These are phyloP conservation scores for Pinna nobilis DNA, from an alignment of 1,140 invertebrate genomes.

Conservation along the genomic window DNA sequence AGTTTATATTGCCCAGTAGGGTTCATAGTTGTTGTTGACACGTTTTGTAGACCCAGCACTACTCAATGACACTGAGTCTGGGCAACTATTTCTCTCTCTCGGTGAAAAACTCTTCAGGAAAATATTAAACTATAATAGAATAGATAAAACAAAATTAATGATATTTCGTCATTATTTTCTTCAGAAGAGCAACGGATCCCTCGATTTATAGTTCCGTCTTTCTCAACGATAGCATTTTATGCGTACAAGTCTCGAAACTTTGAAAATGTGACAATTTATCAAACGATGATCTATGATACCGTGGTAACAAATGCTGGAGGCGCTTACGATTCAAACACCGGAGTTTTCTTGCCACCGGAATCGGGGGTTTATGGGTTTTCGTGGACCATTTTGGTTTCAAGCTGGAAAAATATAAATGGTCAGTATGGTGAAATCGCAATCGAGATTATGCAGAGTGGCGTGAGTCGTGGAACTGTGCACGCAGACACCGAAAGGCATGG, in stretches of 20 bases:
- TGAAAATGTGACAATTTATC: neutral
- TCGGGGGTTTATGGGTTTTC: neutral
- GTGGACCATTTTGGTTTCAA: constrained; percentile 8
- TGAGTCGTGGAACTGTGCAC: neutral
- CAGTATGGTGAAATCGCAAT: neutral
- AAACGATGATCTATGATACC: neutral
- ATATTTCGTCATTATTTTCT: too few species aligned
- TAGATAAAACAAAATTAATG: too few species aligned
- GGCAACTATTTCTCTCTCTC: too few species aligned
- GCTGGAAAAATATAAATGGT: too few species aligned
- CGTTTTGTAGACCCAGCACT: too few species aligned
- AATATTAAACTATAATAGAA: too few species aligned
- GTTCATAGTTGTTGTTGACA: too few species aligned
- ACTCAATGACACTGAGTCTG: too few species aligned
- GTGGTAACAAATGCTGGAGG: constrained; percentile 5
- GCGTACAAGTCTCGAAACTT: neutral
- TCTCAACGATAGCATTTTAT: neutral
- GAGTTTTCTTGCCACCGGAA: neutral
- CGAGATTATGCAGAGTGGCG: neutral
- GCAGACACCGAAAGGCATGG: neutral
- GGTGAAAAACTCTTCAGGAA: too few species aligned
- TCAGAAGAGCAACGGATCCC: too few species aligned
- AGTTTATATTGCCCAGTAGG: too few species aligned
- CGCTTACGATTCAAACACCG: neutral
- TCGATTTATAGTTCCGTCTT: too few species aligned